phyloP scores from a whole-genome alignment of 1,140 invertebrate species.

The Drosophila seguyi region DNA sequence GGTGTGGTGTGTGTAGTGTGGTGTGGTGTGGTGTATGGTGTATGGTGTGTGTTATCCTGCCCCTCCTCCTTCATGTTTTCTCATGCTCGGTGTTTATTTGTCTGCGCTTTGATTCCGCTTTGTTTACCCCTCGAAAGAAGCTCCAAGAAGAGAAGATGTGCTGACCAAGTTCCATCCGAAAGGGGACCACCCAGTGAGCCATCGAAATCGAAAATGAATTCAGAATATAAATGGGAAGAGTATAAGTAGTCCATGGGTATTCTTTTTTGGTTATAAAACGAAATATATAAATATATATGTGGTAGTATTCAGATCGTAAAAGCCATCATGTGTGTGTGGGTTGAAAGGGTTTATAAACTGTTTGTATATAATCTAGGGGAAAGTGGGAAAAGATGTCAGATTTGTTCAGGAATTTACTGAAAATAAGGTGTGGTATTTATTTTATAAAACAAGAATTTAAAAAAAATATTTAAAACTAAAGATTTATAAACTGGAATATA shows the following conservation, averaged over 20 bases:
- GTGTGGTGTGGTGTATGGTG: too few relatives aligned
- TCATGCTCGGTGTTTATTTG: conserved; percentile 27
- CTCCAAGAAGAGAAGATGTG: conserved; percentile 3
- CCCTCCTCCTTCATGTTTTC: background rate
- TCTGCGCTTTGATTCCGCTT: conserved; percentile 16
- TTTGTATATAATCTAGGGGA: too few relatives aligned
- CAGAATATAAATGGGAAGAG: conserved; percentile 5
- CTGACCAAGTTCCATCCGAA: conserved; percentile 18
- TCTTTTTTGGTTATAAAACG: background rate
- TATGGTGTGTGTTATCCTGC: too few relatives aligned
- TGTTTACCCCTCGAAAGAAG: conserved; percentile 17
- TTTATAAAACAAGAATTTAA: too few relatives aligned
- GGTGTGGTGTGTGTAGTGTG: too few relatives aligned
- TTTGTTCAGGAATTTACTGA: background rate
- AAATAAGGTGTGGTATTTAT: too few relatives aligned
- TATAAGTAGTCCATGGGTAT: conserved; percentile 1
- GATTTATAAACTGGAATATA: too few relatives aligned
- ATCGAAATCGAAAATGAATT: conserved; percentile 12
- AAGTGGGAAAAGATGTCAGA: too few relatives aligned
- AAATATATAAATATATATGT: background rate
- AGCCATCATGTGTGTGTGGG: background rate
- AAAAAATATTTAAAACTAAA: too few relatives aligned
- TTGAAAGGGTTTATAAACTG: too few relatives aligned
- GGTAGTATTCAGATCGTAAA: conserved; percentile 11
- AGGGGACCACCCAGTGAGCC: conserved; percentile 19